Conservation (phyloP, 1,140 invertebrate species). For the Monomorium pharaonis region DNA sequence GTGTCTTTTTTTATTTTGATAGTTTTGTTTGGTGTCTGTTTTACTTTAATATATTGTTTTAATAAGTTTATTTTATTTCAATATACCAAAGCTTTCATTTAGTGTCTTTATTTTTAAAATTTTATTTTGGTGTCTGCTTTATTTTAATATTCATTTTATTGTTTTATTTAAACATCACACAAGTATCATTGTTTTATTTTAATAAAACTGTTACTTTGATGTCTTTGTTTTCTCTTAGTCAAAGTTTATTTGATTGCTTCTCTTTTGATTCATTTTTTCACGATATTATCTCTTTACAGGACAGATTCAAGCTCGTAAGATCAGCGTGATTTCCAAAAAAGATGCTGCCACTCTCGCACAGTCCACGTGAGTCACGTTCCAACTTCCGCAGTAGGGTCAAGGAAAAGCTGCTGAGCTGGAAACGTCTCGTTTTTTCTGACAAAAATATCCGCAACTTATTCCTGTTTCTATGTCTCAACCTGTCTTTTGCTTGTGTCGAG, state of each 20-base stretch:
- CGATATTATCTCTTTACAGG: constrained; percentile 11
- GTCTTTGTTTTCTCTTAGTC: neutral
- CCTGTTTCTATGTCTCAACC: constrained; percentile 96
- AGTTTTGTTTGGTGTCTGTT: no score
- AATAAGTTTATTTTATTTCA: no score
- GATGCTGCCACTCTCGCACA: constrained; percentile 92
- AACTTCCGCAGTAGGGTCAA: constrained; percentile 88
- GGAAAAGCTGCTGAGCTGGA: constrained; percentile 91
- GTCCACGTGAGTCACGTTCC: constrained; percentile 86
- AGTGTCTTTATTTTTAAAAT: neutral
- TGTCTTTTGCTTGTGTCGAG: constrained; percentile 98
- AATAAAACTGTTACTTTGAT: neutral
- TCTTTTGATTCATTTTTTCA: neutral
- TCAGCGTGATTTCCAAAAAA: constrained; percentile 9
- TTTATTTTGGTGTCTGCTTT: neutral
- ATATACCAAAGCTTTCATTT: no score
- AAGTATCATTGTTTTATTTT: no score
- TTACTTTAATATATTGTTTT: no score
- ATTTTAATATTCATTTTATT: no score
- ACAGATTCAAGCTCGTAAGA: neutral
- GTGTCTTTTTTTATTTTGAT: no score
- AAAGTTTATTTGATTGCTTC: neutral
- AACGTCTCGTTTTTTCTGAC: constrained; percentile 96
- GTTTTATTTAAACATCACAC: no score
- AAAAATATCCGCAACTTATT: constrained; percentile 97